Base-by-base conservation (phyloP, 2,113 vertebrate species). In the Megaceryle torquata region DNA sequence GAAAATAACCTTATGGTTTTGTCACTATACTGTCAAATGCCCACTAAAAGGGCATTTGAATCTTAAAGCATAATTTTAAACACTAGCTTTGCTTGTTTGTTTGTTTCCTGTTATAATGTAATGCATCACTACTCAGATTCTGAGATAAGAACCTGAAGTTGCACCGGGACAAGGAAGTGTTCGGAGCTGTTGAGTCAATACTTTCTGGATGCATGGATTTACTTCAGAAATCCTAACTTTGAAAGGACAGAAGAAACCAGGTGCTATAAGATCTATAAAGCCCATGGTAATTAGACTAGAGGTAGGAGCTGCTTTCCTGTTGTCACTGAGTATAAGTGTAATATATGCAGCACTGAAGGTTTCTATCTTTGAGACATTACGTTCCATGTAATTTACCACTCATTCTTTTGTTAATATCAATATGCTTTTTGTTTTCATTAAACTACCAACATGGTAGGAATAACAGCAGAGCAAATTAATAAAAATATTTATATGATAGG, bases 171-270 rank as follows among this genome's bases (percentile, higher is more conserved):
- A 86, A 94, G 92, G 61, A 8, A 21, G 10, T 51, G n/a, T 64
- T 71, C 65, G 57, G 54, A 89, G 54, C 28, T 91, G 76, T 60
- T 78, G 51, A 71, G n/a, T 82, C 94, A 72, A 75, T 93, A 75
- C 20, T 44, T 86, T 80, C 28, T 75, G 77, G 15, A 41, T 88
- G 92, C 96, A 86, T 70, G 86, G 87, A 95, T 70, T 90, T 86
- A 54, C 37, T 70, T 77, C 51, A 82, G 48, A 65, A 60, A 82
- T 54, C 29, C 17, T 89, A 26, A 44, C 59, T 80, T 88, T 68
- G 28, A 89, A 82, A 83, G 29, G 14, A 61, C 9, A 70, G 61
- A 63, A 68, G 69, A 71, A 92, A 88, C 72, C 94, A 96, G 86
- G 76, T 91, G 87, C 63, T 83, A 26, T 56, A 92, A 54, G 48